Conservation (phyloP, 2,888 invertebrate species). For the Syrphus vitripennis region DNA sequence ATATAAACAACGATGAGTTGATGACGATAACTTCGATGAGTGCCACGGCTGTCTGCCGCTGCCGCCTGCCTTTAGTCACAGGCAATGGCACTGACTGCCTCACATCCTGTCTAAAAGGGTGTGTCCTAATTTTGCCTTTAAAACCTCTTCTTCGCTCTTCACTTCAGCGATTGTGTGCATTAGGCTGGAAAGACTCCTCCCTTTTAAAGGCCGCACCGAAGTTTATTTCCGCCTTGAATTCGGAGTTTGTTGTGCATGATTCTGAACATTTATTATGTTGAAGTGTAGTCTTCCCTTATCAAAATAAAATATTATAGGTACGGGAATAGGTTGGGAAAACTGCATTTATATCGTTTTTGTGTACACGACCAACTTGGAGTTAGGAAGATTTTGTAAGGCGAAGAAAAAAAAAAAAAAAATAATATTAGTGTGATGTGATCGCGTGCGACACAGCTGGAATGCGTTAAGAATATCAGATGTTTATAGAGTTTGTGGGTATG, state of each 20-base stretch:
- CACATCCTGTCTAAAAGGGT: constrained; percentile 59
- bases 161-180: constrained; percentile 18
- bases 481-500: neutral
- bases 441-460: neutral
- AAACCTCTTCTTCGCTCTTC: constrained; percentile 15
- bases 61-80: neutral
- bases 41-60: neutral
- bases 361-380: neutral
- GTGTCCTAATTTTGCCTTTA: constrained; percentile 50
- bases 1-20: neutral
- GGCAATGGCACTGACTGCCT: neutral
- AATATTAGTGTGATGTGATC: neutral
- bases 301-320: neutral
- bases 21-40: constrained; percentile 14
- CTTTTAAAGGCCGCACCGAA: constrained; percentile 45
- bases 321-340: neutral
- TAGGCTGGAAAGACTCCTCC: constrained; percentile 55
- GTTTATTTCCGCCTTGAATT: constrained; percentile 47
- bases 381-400: neutral
- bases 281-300: neutral
- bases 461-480: neutral
- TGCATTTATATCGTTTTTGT: neutral
- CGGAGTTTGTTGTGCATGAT: constrained; percentile 36
- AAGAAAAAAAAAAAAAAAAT: neutral
- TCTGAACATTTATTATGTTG: constrained; percentile 8